These are phyloP conservation scores for Oenanthe oenanthe DNA, from an alignment of 2,113 vertebrate species.

Conservation along the genomic window DNA sequence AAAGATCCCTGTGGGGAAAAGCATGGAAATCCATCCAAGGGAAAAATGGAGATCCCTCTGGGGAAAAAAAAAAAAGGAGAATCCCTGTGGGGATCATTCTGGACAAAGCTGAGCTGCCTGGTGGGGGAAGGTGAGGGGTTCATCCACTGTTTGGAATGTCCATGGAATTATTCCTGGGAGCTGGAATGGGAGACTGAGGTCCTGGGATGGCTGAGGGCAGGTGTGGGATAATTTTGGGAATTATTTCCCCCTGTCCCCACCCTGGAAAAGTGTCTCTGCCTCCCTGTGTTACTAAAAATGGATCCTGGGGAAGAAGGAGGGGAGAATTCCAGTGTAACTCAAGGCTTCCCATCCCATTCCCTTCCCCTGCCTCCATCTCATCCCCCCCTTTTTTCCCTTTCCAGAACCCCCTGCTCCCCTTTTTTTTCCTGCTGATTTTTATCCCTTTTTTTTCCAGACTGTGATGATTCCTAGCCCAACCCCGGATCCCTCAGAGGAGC, in stretches of 20 bases:
- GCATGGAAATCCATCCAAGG: too few relatives aligned
- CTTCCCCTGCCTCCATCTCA: not conserved
- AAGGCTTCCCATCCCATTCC: not conserved
- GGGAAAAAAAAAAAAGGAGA: not conserved
- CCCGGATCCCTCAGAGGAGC: conserved; percentile 78
- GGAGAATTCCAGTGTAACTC: not conserved
- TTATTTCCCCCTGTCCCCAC: accelerated
- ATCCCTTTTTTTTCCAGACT: conserved; percentile 78
- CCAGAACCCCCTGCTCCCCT: not conserved
- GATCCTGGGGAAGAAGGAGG: not conserved
- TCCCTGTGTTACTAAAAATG: not conserved
- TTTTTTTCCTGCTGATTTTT: not conserved
- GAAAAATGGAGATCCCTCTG: accelerated
- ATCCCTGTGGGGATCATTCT: not conserved
- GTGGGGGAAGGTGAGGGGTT: accelerated
- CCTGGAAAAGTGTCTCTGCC: not conserved
- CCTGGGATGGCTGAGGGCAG: not conserved
- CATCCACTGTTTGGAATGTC: too few relatives aligned
- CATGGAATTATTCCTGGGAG: not conserved
- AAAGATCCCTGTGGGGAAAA: not conserved
- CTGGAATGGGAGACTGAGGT: not conserved
- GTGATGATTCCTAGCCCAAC: conserved; percentile 86
- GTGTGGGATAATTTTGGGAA: not conserved
- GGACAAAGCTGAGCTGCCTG: not conserved
- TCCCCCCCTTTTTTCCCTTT: not conserved